phyloP scores from a whole-genome alignment of 2,113 vertebrate genomes.

The Oreochromis niloticus region DNA sequence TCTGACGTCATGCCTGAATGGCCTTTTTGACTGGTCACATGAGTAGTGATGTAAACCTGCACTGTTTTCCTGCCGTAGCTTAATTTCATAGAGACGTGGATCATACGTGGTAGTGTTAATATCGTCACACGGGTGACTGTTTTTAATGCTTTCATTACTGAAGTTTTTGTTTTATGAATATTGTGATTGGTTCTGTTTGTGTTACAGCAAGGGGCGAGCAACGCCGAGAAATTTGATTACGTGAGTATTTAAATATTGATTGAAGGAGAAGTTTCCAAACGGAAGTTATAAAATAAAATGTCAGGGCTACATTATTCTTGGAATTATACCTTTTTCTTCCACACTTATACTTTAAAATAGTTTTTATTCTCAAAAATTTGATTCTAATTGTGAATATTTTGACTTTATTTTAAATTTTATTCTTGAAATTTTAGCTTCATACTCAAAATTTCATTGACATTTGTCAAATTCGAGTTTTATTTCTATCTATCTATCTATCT shows the following conservation, averaged over 20 bases:
- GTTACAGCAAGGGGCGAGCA: conserved; percentile 93
- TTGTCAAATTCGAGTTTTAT: background rate
- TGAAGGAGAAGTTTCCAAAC: background rate
- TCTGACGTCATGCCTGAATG: conserved; percentile 13
- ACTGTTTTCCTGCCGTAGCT: background rate
- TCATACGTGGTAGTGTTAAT: background rate
- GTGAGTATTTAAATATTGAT: conserved; percentile 76
- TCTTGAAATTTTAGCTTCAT: background rate
- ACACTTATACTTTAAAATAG: background rate
- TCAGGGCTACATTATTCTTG: background rate
- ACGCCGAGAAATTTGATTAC: conserved; percentile 97
- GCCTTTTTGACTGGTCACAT: conserved; percentile 1
- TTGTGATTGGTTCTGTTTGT: conserved; percentile 54
- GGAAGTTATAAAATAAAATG: background rate
- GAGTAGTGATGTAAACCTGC: background rate
- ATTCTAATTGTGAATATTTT: background rate
- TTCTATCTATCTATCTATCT: too few relatives aligned
- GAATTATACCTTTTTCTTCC: background rate
- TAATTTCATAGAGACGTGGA: background rate
- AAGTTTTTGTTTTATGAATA: background rate
- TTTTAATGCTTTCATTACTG: background rate
- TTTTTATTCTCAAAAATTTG: background rate
- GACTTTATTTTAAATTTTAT: background rate
- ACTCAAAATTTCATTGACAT: background rate
- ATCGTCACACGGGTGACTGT: background rate